Percentiles rank a stretch among this genome's conserved stretches.
Conservation (phyloP, 2,888 invertebrate species). For the Netelia melanura region DNA sequence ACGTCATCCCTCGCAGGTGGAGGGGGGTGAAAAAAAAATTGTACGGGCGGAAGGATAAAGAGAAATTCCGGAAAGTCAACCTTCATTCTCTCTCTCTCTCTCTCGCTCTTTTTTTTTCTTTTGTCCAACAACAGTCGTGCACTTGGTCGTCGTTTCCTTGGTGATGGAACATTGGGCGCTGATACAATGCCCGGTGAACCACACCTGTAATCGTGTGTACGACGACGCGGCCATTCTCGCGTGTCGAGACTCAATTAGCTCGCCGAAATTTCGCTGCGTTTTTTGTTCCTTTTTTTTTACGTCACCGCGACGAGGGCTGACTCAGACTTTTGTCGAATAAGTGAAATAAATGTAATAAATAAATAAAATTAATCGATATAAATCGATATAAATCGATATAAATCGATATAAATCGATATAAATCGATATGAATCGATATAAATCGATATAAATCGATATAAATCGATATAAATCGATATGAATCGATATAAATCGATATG, state of each 20-base stretch:
- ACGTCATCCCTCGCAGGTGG: background rate
- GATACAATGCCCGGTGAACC: conserved; percentile 49
- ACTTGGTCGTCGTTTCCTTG: conserved; percentile 56
- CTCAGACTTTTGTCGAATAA: conserved; percentile 3
- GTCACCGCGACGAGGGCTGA: conserved; percentile 55
- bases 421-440: too few species aligned
- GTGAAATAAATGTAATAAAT: too few species aligned
- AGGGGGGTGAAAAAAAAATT: background rate
- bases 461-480: too few species aligned
- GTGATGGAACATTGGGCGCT: conserved; percentile 22
- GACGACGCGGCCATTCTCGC: conserved; percentile 73
- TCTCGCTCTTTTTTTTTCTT: background rate
- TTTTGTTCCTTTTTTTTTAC: conserved; percentile 47
- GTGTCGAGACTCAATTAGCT: conserved; percentile 80
- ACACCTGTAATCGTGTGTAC: conserved; percentile 74
- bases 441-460: too few species aligned
- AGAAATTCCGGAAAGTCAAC: conserved; percentile 28
- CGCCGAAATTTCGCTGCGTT: conserved; percentile 75
- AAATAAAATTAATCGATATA: too few species aligned
- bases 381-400: too few species aligned
- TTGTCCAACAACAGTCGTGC: conserved; percentile 36
- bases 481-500: too few species aligned
- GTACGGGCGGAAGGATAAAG: conserved; percentile 54
- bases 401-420: too few species aligned
- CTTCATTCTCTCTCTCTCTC: too few species aligned